Evolutionary conservation across 2,888 invertebrate genomes (phyloP).

Genomic region (Pediacus dermestoides): DNA sequence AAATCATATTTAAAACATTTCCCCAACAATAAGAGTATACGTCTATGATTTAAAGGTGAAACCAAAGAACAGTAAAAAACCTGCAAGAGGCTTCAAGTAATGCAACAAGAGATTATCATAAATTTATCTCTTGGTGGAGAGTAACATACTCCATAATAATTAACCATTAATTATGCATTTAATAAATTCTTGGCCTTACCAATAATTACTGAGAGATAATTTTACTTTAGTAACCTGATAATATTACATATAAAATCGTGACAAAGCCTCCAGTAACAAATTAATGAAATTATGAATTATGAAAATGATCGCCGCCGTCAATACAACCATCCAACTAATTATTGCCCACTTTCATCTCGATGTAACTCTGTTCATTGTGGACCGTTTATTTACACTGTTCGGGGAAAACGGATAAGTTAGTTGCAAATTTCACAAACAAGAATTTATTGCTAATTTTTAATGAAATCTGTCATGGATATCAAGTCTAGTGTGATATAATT

Average conservation of each 20-base stretch:
- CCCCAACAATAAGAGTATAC: too few species aligned
- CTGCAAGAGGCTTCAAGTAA: too few species aligned
- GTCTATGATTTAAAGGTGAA: too few species aligned
- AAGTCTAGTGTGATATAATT: too few species aligned
- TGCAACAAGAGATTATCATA: constrained; percentile 22
- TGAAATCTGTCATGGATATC: constrained; percentile 6
- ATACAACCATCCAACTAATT: constrained; percentile 38
- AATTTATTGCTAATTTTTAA: constrained; percentile 3
- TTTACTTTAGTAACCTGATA: constrained; percentile 48
- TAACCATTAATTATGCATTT: constrained; percentile 51
- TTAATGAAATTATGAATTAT: constrained; percentile 55
- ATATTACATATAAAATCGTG: constrained; percentile 53
- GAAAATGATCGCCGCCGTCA: constrained; percentile 51
- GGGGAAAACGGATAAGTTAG: too few species aligned
- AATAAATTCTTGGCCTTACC: constrained; percentile 48
- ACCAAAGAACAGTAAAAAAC: too few species aligned
- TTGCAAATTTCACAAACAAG: too few species aligned
- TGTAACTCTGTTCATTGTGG: too few species aligned
- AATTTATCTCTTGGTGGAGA: constrained; percentile 14
- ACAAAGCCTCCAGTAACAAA: constrained; percentile 53
- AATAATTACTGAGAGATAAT: constrained; percentile 50
- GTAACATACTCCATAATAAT: constrained; percentile 36
- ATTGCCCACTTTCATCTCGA: constrained; percentile 17
- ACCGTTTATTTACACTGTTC: too few species aligned
- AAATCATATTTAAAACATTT: too few species aligned